Evolutionary conservation across 2,888 invertebrate species (phyloP).

Genomic region (Protonemura montana): DNA sequence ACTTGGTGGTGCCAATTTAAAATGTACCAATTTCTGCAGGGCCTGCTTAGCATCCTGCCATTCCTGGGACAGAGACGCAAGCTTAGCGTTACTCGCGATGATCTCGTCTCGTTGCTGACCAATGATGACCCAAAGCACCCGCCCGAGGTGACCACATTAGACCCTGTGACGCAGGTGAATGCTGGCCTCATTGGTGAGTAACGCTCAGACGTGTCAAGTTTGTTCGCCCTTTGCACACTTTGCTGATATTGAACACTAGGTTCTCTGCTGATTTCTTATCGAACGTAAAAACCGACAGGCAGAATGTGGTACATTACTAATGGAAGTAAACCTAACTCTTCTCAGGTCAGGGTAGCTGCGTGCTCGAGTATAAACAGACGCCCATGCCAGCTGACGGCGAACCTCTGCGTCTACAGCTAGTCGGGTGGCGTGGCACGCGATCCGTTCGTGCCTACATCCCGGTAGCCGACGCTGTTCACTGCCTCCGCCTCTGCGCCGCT

Average conservation of each 20-base stretch:
- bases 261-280: too few relatives aligned
- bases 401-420: conserved; percentile 68
- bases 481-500: conserved; percentile 82
- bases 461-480: conserved; percentile 84
- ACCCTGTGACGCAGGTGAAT: conserved; percentile 70
- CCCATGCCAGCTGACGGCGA: conserved; percentile 58
- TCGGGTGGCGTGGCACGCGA: conserved; percentile 91
- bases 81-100: conserved; percentile 74
- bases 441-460: conserved; percentile 90
- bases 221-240: too few relatives aligned
- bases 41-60: conserved; percentile 76
- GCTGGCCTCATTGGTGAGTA: conserved; percentile 75
- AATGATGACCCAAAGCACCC: conserved; percentile 81
- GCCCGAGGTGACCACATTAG: conserved; percentile 75
- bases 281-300: too few relatives aligned
- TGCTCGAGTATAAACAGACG: conserved; percentile 70
- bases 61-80: conserved; percentile 75
- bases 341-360: conserved; percentile 76
- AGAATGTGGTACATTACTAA: too few relatives aligned
- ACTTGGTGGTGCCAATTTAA: too few relatives aligned
- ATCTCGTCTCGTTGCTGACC: conserved; percentile 78
- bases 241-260: too few relatives aligned
- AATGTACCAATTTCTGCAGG: conserved; percentile 57
- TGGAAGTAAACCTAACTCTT: neutral
- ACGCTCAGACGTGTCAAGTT: too few relatives aligned